These are phyloP conservation scores for Hemicentrotus pulcherrimus DNA, from an alignment of 35 echinoderm and acorn worm genomes.

Conservation along the genomic window DNA sequence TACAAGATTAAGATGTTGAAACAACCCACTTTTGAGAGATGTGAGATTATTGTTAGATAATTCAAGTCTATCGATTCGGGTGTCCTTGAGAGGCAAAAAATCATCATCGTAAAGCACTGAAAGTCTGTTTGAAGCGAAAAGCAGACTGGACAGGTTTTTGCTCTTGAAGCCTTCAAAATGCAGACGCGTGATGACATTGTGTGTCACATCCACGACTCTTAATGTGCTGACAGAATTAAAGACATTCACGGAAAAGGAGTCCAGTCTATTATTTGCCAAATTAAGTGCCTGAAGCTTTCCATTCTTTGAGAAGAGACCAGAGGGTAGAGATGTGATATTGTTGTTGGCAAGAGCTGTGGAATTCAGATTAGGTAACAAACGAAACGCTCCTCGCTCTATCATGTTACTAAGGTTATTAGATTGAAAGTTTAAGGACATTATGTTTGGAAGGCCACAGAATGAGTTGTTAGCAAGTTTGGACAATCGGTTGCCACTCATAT, in stretches of 20 bases:
- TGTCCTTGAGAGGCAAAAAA: background rate
- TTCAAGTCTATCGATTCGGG: background rate
- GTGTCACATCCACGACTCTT: background rate
- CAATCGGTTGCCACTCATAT: background rate
- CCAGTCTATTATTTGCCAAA: background rate
- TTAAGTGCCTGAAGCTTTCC: background rate
- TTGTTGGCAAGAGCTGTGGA: background rate
- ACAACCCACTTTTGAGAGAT: background rate
- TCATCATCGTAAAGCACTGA: background rate
- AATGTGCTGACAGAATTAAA: background rate
- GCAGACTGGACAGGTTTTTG: background rate
- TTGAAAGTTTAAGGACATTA: background rate
- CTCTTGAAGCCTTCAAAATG: background rate
- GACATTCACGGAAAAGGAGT: background rate
- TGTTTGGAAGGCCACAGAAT: background rate
- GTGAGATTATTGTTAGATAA: background rate
- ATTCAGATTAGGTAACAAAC: background rate
- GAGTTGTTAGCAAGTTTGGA: background rate
- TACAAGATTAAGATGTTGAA: background rate
- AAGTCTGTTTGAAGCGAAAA: background rate
- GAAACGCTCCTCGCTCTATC: background rate
- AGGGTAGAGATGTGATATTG: background rate
- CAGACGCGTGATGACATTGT: background rate
- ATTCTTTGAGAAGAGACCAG: constrained; percentile 2
- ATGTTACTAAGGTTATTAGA: background rate